These are phyloP conservation scores for Drosophila sp. DNA, from an alignment of 1,140 invertebrate species.

Conservation along the genomic window DNA sequence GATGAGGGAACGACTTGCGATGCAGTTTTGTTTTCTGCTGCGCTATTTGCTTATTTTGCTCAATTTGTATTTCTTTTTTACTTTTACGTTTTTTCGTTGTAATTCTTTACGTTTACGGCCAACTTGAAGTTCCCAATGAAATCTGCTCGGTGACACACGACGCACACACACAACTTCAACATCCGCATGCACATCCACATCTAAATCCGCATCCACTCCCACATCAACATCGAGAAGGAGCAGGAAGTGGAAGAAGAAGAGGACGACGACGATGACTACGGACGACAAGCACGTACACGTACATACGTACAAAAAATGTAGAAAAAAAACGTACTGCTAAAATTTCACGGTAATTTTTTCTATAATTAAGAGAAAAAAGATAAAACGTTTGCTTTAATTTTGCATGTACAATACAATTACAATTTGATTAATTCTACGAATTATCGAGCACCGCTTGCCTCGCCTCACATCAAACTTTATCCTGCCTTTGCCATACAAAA, in stretches of 20 bases:
- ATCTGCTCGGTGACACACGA: neutral
- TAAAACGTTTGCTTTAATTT: constrained; percentile 68
- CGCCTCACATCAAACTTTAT: constrained; percentile 16
- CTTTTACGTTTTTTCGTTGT: constrained; percentile 7
- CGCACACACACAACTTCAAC: constrained; percentile 49
- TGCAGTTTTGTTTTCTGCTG: constrained; percentile 22
- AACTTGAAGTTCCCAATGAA: neutral
- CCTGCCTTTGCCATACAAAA: neutral
- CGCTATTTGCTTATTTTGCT: neutral
- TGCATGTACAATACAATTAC: constrained; percentile 53
- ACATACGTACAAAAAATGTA: constrained; percentile 70
- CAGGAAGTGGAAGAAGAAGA: neutral
- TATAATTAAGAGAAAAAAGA: constrained; percentile 70
- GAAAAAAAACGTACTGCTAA: constrained; percentile 68
- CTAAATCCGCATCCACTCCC: constrained; percentile 21
- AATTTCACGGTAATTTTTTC: constrained; percentile 79
- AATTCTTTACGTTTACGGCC: neutral
- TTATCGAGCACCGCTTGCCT: constrained; percentile 57
- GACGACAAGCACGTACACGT: constrained; percentile 60
- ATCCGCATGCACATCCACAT: constrained; percentile 65
- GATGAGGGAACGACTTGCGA: constrained; percentile 28
- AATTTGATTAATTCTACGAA: constrained; percentile 64
- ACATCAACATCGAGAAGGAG: constrained; percentile 7
- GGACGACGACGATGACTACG: constrained; percentile 34
- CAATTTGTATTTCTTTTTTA: constrained; percentile 5